Conservation (phyloP, 2,113 vertebrate genomes). For the Anseranas semipalmata region DNA sequence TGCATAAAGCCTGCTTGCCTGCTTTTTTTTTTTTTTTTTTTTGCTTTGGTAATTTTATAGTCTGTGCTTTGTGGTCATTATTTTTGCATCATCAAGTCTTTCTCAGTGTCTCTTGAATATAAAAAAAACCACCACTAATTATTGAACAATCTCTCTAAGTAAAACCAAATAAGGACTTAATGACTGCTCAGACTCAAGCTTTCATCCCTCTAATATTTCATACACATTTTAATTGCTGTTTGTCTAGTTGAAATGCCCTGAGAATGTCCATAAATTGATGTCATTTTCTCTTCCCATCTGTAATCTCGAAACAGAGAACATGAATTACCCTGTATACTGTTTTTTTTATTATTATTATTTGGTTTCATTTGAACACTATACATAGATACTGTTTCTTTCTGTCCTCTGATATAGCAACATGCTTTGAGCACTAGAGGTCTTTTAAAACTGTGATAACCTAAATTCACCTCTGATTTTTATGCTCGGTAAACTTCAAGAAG, state of each 20-base stretch:
- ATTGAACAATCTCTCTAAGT: not conserved
- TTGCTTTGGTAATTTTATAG: not conserved
- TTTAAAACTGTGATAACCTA: not conserved
- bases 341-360: not conserved
- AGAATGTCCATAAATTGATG: slow-evolving; percentile 5
- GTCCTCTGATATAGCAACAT: not conserved
- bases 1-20: not conserved
- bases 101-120: not conserved
- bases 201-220: not conserved
- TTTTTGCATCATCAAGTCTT: slow-evolving; percentile 34
- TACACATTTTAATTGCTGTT: not conserved
- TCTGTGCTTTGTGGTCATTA: not conserved
- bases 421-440: not conserved
- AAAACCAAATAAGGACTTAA: slow-evolving; percentile 37
- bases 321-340: not conserved
- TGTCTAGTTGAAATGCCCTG: not conserved
- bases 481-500: not conserved
- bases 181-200: slow-evolving; percentile 10
- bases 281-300: not conserved
- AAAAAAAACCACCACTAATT: not conserved
- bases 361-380: not conserved
- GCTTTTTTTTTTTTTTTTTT: not conserved
- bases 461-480: not conserved
- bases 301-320: slow-evolving; percentile 17
- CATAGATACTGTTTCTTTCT: not conserved